Evolutionary conservation across 1,140 invertebrate genomes (phyloP), one percentile per base, ranked within the genome.

Genomic region (Aphelenchoides avenae): DNA sequence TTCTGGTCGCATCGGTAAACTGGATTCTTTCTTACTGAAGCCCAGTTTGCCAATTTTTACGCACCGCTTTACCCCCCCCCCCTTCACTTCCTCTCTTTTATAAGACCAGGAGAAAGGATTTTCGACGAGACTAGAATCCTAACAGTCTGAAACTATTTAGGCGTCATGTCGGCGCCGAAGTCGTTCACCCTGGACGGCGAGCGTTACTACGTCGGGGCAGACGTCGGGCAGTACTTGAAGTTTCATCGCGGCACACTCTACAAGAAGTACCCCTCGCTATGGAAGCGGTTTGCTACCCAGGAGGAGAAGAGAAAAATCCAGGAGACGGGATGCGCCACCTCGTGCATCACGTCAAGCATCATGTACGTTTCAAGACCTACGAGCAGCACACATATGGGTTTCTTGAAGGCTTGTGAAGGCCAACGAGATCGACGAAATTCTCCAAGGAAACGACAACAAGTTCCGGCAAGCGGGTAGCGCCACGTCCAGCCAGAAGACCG

Each of bases 181-280:
- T 88, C 89, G 77, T 97, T 98, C 78, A 88, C 92, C 81, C 83
- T 98, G 5, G 91, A 95, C 81, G 89, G 89, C 82, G 92, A 97
- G 78, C 91, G 87, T 79, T 98, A 91, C 77, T 98, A 93, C 78
- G 92, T 98, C 77, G 94, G 94, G 48, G 97, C 92, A 0, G 92
- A 97, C 83, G 89, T 91, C 53, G 91, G 91, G 13, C 91, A 91
- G 77, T 99, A 98, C 79, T 80, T 99, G 27, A 88, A 94, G 15
- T 84, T 98, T 64, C 97, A 97, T 79, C 84, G 94, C 59, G 95
- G 95, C 15, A 93, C 92, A 3, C 80, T 99, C 0, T 99, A 99
- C 78, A 98, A 98, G 79, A 88, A 89, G 74, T 99, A 96, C 78
- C 95, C 95, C 67, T 91, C 91, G 37, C 88, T 99, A 85, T 94